Percentiles rank a stretch among this genome's conserved stretches.
These are phyloP conservation scores for Clitarchus hookeri DNA, from an alignment of 2,888 invertebrate genomes.

Conservation along the genomic window DNA sequence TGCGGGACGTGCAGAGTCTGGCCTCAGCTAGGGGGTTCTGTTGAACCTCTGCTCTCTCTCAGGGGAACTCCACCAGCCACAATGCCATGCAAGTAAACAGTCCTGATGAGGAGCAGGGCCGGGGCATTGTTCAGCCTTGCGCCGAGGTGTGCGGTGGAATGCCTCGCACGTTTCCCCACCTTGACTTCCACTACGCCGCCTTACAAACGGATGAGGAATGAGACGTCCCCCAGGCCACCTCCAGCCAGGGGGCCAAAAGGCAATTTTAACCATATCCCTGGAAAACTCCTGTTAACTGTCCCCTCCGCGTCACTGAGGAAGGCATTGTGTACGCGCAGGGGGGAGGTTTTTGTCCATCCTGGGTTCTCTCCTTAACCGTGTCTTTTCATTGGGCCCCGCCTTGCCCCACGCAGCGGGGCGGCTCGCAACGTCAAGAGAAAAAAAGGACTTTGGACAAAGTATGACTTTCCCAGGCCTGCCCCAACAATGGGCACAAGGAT, in stretches of 20 bases:
- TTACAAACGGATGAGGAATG: background rate
- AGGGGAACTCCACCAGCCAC: background rate
- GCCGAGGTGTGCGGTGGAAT: background rate
- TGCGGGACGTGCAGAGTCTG: too few species aligned
- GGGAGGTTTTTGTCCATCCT: background rate
- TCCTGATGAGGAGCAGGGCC: background rate
- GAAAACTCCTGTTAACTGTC: background rate
- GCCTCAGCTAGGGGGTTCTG: too few species aligned
- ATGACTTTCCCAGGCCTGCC: background rate
- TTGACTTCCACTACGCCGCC: background rate
- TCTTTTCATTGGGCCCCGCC: background rate
- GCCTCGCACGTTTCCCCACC: background rate
- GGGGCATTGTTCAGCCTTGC: background rate
- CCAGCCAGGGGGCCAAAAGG: background rate
- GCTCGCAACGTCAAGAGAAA: background rate
- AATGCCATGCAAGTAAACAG: background rate
- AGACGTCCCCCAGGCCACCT: background rate
- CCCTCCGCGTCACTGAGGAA: background rate
- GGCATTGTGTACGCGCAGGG: background rate
- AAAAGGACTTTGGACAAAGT: background rate
- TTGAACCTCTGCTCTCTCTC: too few species aligned
- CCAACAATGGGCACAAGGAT: background rate
- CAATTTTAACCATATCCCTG: background rate
- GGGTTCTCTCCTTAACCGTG: background rate
- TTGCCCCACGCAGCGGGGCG: background rate